Percentiles rank a stretch among this genome's conserved stretches.
Evolutionary conservation across 2,797 vertebrate genomes (phyloP).

Genomic region (Schizopygopsis pylzovi): DNA sequence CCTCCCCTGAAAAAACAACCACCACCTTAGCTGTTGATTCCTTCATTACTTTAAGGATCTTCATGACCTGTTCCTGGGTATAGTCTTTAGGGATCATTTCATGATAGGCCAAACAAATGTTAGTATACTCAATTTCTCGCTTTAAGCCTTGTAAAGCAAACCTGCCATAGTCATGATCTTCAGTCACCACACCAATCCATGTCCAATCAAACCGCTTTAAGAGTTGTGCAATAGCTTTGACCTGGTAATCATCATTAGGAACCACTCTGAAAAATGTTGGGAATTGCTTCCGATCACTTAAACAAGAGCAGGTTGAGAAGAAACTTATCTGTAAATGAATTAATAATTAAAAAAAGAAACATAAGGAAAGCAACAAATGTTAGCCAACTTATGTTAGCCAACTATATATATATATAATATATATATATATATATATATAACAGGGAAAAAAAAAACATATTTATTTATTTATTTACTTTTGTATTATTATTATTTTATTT

Average conservation of each 20-base stretch:
- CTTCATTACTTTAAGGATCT: constrained; percentile 65
- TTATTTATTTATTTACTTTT: too few relatives aligned
- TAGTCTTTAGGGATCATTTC: constrained; percentile 70
- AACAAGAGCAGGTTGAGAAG: constrained; percentile 64
- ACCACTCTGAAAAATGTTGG: constrained; percentile 66
- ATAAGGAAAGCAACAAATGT: neutral
- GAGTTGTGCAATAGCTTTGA: constrained; percentile 65
- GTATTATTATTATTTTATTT: neutral
- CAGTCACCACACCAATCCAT: constrained; percentile 65
- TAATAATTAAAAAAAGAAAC: neutral
- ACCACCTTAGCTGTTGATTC: constrained; percentile 64
- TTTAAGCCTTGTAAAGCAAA: constrained; percentile 63
- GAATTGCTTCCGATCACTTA: constrained; percentile 63
- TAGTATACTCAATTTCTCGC: constrained; percentile 57
- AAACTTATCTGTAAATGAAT: constrained; percentile 63
- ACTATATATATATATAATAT: neutral
- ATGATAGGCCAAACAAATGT: constrained; percentile 65
- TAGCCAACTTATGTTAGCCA: neutral
- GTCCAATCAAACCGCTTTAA: constrained; percentile 64
- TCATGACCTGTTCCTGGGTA: constrained; percentile 52
- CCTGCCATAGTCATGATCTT: constrained; percentile 64
- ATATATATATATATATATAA: neutral
- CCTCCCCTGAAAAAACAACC: constrained; percentile 65
- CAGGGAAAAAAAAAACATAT: too few relatives aligned
- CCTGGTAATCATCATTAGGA: constrained; percentile 62